These are phyloP conservation scores for Dexiosoma caninum DNA, from an alignment of 2,888 invertebrate genomes.

Conservation along the genomic window DNA sequence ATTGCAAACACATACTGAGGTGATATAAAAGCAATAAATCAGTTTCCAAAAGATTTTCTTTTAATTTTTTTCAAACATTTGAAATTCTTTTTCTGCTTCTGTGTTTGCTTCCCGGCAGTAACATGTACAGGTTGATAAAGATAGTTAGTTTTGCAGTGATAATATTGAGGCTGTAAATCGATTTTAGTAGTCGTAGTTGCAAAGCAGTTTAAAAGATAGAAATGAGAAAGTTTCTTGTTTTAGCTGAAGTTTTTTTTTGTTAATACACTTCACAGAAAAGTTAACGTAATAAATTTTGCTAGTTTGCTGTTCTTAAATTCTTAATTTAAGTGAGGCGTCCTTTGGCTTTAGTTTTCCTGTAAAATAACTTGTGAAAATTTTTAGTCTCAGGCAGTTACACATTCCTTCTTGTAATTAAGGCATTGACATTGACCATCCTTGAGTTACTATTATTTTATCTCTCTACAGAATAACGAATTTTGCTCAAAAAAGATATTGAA, in stretches of 20 bases:
- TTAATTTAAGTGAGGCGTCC: too few species aligned
- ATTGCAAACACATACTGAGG: conserved; percentile 61
- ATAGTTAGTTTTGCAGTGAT: conserved; percentile 56
- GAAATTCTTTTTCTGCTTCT: background rate
- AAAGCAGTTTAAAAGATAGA: conserved; percentile 29
- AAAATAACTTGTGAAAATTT: too few species aligned
- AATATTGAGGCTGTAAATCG: conserved; percentile 62
- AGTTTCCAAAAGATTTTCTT: conserved; percentile 56
- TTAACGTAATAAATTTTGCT: background rate
- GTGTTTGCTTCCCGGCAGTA: background rate
- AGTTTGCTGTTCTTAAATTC: background rate
- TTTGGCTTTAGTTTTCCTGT: too few species aligned
- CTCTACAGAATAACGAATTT: too few species aligned
- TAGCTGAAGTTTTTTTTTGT: background rate
- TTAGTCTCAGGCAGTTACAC: too few species aligned
- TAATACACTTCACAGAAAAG: background rate
- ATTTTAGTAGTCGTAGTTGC: conserved; percentile 41
- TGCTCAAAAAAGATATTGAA: too few species aligned
- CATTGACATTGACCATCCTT: too few species aligned
- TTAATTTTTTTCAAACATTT: conserved; percentile 5
- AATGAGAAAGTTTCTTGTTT: conserved; percentile 18
- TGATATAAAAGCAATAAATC: conserved; percentile 61
- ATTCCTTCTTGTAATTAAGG: too few species aligned
- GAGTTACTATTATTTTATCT: too few species aligned
- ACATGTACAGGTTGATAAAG: conserved; percentile 43